Conservation (phyloP, 2,797 vertebrate genomes). For the Balearica regulorum region DNA sequence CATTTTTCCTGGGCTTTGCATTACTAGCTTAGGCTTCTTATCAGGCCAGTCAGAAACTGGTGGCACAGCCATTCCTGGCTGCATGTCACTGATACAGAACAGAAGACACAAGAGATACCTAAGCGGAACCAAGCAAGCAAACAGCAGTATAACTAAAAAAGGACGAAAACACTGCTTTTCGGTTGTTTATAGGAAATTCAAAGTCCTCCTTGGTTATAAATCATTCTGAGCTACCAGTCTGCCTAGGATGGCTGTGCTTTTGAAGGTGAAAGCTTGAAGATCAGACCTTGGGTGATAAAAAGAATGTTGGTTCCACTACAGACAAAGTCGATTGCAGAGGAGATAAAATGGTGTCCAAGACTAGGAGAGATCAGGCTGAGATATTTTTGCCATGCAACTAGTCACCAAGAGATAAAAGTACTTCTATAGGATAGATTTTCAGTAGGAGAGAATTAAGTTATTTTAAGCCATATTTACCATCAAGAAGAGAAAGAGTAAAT, state of each 20-base stretch:
- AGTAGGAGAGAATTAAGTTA: not conserved
- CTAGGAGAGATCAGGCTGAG: conserved; percentile 1
- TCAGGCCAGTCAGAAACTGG: not conserved
- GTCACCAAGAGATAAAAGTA: conserved; percentile 10
- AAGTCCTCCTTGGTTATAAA: conserved; percentile 48
- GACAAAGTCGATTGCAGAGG: not conserved
- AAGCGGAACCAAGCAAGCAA: not conserved
- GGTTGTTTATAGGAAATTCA: conserved; percentile 47
- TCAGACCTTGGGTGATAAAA: conserved; percentile 56
- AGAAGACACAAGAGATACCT: not conserved
- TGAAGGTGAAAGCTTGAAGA: conserved; percentile 59
- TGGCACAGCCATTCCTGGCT: not conserved
- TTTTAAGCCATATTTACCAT: not conserved
- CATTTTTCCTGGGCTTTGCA: not conserved
- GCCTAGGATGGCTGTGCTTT: conserved; percentile 43
- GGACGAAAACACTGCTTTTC: not conserved
- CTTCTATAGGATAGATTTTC: not conserved
- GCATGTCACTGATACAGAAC: not conserved
- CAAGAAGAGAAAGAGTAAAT: not conserved
- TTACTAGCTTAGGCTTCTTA: not conserved
- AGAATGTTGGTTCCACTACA: conserved; percentile 35
- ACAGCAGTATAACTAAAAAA: not conserved
- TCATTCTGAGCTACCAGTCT: conserved; percentile 31
- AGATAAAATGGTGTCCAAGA: conserved; percentile 49
- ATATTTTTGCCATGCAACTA: not conserved